Evolutionary conservation across 2,113 vertebrate species (phyloP), one percentile per base, ranked within the genome.

Genomic region (Cercocebus atys): DNA sequence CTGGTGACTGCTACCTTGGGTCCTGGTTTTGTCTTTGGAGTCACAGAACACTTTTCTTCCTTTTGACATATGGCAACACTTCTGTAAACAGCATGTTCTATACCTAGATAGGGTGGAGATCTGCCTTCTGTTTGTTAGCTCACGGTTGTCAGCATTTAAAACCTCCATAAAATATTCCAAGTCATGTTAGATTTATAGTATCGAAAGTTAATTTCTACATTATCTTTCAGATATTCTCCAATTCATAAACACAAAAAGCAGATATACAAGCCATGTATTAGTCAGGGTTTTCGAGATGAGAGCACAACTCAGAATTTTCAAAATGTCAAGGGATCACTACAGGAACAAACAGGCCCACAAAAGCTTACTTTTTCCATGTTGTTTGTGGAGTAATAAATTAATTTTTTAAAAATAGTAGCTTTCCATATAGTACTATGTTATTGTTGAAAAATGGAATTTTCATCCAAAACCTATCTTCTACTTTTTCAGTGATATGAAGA

Each of bases 181-280:
- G 4, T 76, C 12, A 55, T 72, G 17, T 64, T 87, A 61, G 89
- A 93, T 40, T 43, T 84, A 23, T 0, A 82, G 22, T 17, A 55
- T 16, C 78, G 45, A 93, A 70, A 82, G 73, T 88, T 82, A 91
- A 91, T 91, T 94, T 78, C 18, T 79, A 25, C 47, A 87, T 93
- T 94, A 76, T 82, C 38, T 78, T 93, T 92, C 11, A 30, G 30
- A 72, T 76, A 45, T 18, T 43, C 16, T 92, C 38, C 13, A 89
- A n/a, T 3, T 73, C 92, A 90, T 16, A 81, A 79, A 72, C 13
- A 72, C 3, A 72, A 88, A 52, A 45, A 64, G 9, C 20, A 50
- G 4, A 38, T 78, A 32, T 7, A 23, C 0, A 87, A 90, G 14
- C 25, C 55, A 66, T 35, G 8, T 5, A 73, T 64, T 79, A 23